phyloP scores from a whole-genome alignment of 2,888 invertebrate species.

The Apodemia zela region DNA sequence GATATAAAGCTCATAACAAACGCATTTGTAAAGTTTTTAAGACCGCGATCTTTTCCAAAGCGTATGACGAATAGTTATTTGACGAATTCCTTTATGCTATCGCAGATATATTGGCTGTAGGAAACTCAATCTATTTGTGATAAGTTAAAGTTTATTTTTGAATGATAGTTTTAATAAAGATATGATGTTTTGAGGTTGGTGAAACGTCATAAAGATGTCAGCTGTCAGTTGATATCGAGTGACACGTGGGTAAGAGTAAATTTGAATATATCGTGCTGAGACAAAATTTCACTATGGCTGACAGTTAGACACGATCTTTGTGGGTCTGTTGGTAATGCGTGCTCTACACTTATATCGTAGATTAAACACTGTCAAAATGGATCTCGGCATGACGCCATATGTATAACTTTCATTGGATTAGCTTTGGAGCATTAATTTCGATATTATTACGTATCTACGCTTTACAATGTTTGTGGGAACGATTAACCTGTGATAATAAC shows the following conservation, averaged over 20 bases:
- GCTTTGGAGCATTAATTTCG: neutral
- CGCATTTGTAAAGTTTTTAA: slow-evolving; percentile 32
- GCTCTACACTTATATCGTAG: slow-evolving; percentile 17
- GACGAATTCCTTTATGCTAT: slow-evolving; percentile 65
- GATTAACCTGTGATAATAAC: too few relatives aligned
- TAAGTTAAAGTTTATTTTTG: slow-evolving; percentile 34
- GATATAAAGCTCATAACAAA: slow-evolving; percentile 31
- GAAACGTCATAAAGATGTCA: slow-evolving; percentile 68
- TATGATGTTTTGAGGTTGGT: slow-evolving; percentile 37
- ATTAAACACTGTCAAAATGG: slow-evolving; percentile 6
- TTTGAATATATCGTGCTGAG: slow-evolving; percentile 69
- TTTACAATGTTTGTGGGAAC: too few relatives aligned
- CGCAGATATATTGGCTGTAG: slow-evolving; percentile 21
- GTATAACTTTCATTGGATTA: neutral
- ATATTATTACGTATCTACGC: neutral
- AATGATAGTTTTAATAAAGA: slow-evolving; percentile 20
- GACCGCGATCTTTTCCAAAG: slow-evolving; percentile 43
- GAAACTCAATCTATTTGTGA: slow-evolving; percentile 25
- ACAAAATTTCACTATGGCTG: slow-evolving; percentile 68
- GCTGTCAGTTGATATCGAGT: slow-evolving; percentile 58
- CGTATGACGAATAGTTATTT: slow-evolving; percentile 61
- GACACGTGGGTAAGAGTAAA: slow-evolving; percentile 55
- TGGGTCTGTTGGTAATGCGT: slow-evolving; percentile 16
- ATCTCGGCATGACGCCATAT: slow-evolving; percentile 2
- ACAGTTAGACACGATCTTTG: slow-evolving; percentile 42